Evolutionary conservation across 2,113 vertebrate species (phyloP), one percentile per base, ranked within the genome.

Genomic region (Danionella cerebrum): DNA sequence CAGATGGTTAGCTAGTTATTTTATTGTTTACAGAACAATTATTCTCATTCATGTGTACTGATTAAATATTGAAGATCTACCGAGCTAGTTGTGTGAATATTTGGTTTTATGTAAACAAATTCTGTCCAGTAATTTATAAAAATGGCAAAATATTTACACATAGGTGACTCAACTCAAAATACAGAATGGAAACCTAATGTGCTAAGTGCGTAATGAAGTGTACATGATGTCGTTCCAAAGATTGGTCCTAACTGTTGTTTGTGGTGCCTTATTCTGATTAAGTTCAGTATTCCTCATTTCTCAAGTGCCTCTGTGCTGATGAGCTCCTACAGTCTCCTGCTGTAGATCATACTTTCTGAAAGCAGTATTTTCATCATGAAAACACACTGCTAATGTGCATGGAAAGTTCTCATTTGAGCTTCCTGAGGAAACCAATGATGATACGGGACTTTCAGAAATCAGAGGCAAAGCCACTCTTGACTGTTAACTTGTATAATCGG

Each of bases 241-340:
- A 63, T 31, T n/a, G n/a, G 1, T 65, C 52, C 41, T 74, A 18
- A 58, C 18, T 70, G 42, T 69, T 50, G 76, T 74, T 36, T 73
- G 74, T 78, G 65, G 72, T 78, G 79, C 79, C 76, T 78, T 80
- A 77, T 52, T 47, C 36, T 19, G 67, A 45, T 53, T 50, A 70
- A 33, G 29, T 33, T 33, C n/a, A 39, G 62, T 72, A 35, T 65
- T 76, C 60, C 24, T 76, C 18, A 54, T 66, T 75, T 75, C 63
- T 74, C 31, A 80, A 80, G 76, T 75, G 76, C 74, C 79, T 80
- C 71, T 76, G 76, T 80, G 73, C 45, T 59, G 42, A 58, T 60
- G 55, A 41, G n/a, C 36, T 58, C 14, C 31, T 69, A 25, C 18
- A 65, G 41, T 73, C 19, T 22, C 35, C 72, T 65, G 35, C 44